Evolutionary conservation across 2,113 vertebrate genomes (phyloP), one percentile per base, ranked within the genome.

Genomic region (Microtus ochrogaster): DNA sequence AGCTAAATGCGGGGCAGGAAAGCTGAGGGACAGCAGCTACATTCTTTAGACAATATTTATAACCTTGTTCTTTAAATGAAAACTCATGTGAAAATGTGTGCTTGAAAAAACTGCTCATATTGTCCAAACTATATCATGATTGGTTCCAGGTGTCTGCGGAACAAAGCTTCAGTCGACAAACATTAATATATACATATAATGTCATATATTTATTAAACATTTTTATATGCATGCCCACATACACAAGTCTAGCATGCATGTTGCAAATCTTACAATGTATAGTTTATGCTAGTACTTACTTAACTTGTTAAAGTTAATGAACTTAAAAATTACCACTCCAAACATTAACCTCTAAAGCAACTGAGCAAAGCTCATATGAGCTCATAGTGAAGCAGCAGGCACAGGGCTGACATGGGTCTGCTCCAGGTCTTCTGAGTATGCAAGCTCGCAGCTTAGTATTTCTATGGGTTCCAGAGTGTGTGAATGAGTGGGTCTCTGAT

Each of bases 111-210:
- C 4, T 83, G 14, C 66, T 77, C 47, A 5, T 89, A 1, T 77
- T 24, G 11, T 65, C 76, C 49, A 85, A 26, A 0, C 3, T 72
- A 78, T 44, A 66, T 17, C 16, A 39, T 68, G 10, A 84, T 79
- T 28, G 49, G 13, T 33, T 41, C 17, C 70, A 7, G 68, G 2
- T 79, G 28, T 78, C 39, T 63, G 1, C 74, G 2, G 39, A 84
- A 65, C 2, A 96, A 55, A 52, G 24, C 19, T 3, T 39, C 16
- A 26, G 1, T 8, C 82, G 47, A 63, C 3, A 12, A 72, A 63
- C 49, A 39, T 39, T 0, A 0, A 5, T 10, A 1, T 36, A 24
- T 4, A 17, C 44, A 30, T 89, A 1, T 52, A 28, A n/a, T 58
- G 11, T n/a, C 13, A 39, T 44, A 76, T 16, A 2, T 61, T 82